Evolutionary conservation across 2,888 invertebrate species (phyloP).

Genomic region (Clostera curtula): DNA sequence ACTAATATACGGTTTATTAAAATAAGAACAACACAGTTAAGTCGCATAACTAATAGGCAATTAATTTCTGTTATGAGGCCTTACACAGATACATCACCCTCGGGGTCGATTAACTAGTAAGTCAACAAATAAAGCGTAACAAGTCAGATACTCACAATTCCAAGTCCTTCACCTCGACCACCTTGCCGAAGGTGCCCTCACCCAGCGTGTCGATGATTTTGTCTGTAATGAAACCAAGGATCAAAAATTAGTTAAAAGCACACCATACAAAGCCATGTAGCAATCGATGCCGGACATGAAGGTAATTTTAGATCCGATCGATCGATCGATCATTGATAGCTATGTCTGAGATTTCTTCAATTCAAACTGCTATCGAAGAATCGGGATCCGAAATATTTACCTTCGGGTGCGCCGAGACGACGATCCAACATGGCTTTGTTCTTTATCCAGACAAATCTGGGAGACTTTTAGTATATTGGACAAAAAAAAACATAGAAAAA

Average conservation of each 20-base stretch:
- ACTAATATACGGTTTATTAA: too few relatives aligned
- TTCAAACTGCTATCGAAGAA: constrained; percentile 14
- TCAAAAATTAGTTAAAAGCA: constrained; percentile 41
- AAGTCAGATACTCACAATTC: constrained; percentile 84
- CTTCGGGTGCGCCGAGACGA: constrained; percentile 23
- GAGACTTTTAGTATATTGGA: constrained; percentile 20
- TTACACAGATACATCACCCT: too few relatives aligned
- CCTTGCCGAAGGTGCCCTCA: constrained; percentile 99
- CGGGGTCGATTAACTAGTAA: too few relatives aligned
- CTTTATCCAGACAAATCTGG: constrained; percentile 15
- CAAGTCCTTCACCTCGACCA: constrained; percentile 98
- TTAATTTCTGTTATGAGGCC: too few relatives aligned
- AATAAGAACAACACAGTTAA: too few relatives aligned
- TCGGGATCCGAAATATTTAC: constrained; percentile 11
- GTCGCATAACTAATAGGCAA: too few relatives aligned
- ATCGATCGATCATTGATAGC: constrained; percentile 11
- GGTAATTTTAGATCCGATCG: constrained; percentile 15
- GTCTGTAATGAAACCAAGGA: constrained; percentile 88
- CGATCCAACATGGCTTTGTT: constrained; percentile 49
- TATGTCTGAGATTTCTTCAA: constrained; percentile 11
- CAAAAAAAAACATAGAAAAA: constrained; percentile 19
- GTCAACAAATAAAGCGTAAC: constrained; percentile 1
- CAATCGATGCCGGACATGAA: constrained; percentile 42
- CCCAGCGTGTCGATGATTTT: constrained; percentile 98
- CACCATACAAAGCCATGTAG: constrained; percentile 49